phyloP scores from a whole-genome alignment of 2,888 invertebrate species.

The Cephus sareptanus region DNA sequence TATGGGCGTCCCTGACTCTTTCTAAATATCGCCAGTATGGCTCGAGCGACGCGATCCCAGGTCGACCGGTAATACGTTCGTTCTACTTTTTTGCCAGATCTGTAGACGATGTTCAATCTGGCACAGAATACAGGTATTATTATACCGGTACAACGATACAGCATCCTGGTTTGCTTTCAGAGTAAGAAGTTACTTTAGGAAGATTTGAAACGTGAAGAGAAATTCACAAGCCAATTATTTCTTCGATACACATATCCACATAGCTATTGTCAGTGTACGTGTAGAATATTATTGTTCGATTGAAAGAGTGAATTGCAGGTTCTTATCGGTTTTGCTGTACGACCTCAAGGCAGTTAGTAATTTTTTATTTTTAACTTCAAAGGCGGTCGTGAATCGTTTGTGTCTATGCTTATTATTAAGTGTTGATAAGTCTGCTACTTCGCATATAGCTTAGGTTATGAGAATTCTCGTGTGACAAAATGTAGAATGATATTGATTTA shows the following conservation, averaged over 20 bases:
- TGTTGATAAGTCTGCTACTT: not conserved
- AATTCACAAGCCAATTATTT: not conserved
- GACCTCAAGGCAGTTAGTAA: not conserved
- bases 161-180: not conserved
- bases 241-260: too few species aligned
- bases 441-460: not conserved
- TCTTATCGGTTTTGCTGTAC: not conserved
- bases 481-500: not conserved
- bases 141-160: not conserved
- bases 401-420: not conserved
- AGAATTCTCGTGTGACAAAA: not conserved
- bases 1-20: slow-evolving; percentile 29
- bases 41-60: slow-evolving; percentile 19
- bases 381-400: not conserved
- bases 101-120: not conserved
- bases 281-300: not conserved
- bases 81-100: slow-evolving; percentile 29
- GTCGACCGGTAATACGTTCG: slow-evolving; percentile 26
- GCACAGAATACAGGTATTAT: not conserved
- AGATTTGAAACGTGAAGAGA: not conserved
- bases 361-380: not conserved
- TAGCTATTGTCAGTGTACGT: not conserved
- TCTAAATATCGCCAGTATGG: slow-evolving; percentile 2
- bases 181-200: not conserved
- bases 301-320: not conserved